Base-by-base conservation (phyloP, 2,797 vertebrate genomes). In the Iguana delicatissima region DNA sequence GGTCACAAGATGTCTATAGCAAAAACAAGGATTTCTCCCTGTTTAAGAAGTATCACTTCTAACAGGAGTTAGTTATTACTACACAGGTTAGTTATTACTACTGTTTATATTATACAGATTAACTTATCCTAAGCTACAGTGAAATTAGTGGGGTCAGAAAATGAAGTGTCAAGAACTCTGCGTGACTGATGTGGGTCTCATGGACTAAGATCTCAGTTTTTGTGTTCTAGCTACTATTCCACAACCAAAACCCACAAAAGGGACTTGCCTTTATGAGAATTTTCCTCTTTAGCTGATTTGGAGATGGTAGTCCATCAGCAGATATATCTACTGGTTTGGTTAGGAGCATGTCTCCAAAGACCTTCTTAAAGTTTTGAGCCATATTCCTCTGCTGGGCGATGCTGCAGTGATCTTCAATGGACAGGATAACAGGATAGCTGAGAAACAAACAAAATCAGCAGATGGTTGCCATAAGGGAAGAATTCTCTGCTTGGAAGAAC, bases 351-450 rank as follows among this genome's bases (percentile, higher is more conserved):
- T 99, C 99, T 22, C 98, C 99, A 88, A 99, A 99, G 46, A 99
- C 98, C 91, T 98, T 99, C 97, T 98, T 99, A 94, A 99, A 99
- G 92, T 94, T 77, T 90, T 98, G 97, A 89, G 99, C 99, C 99
- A 99, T 99, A 95, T 98, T 99, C 91, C 99, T 98, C 97, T 99
- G 99, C 97, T 99, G 99, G 90, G 99, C 98, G 26, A 99, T 99
- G 95, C 99, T 99, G 93, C 99, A 99, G 96, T 99, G 99, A 95
- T 99, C 99, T 96, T 99, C 99, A 0, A 99, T 99, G 93, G 99
- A 99, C 84, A 99, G 97, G 95, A 99, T 99, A 93, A 99, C 97
- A 0, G 99, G 99, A 92, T 98, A 99, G 52, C 99, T 99, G 95
- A 79, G 35, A 84, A 62, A 20, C 2, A 79, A 91, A 91, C 35